These are phyloP conservation scores for Pelobates cultripes DNA, from an alignment of 2,797 vertebrate species.

Conservation along the genomic window DNA sequence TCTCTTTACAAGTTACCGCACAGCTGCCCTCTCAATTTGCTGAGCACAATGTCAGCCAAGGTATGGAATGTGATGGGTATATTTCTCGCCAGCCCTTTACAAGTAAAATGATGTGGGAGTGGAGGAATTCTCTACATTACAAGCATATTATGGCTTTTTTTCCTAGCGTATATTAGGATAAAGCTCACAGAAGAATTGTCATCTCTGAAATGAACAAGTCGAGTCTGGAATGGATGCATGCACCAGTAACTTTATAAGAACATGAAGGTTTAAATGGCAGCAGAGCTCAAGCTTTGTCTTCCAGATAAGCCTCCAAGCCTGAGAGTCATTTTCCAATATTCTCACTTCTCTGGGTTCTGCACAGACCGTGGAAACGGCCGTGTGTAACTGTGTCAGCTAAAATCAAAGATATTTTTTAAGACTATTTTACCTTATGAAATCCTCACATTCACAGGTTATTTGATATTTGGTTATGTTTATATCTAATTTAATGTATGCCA, in stretches of 20 bases:
- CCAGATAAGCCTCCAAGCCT: slow-evolving; percentile 36
- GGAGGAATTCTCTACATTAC: slow-evolving; percentile 35
- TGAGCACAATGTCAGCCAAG: slow-evolving; percentile 48
- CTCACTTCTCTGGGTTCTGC: neutral
- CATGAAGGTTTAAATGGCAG: slow-evolving; percentile 44
- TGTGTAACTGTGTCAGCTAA: neutral
- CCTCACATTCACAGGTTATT: no score
- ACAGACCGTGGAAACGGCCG: slow-evolving; percentile 10
- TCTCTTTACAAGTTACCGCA: slow-evolving; percentile 31
- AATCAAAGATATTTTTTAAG: neutral
- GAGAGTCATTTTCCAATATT: slow-evolving; percentile 14
- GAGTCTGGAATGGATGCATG: slow-evolving; percentile 31
- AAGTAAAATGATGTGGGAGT: slow-evolving; percentile 44
- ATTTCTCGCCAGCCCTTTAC: slow-evolving; percentile 43
- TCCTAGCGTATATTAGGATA: slow-evolving; percentile 34
- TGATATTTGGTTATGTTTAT: no score
- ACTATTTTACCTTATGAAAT: no score
- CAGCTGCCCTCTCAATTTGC: slow-evolving; percentile 32
- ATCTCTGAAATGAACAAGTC: slow-evolving; percentile 25
- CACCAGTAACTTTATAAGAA: slow-evolving; percentile 47
- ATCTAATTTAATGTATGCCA: no score
- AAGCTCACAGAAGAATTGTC: slow-evolving; percentile 15
- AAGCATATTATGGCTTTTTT: slow-evolving; percentile 33
- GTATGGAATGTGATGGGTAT: slow-evolving; percentile 39
- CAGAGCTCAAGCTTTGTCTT: slow-evolving; percentile 44